These are phyloP conservation scores for Procavia capensis DNA, from an alignment of 2,113 vertebrate species.

Conservation along the genomic window DNA sequence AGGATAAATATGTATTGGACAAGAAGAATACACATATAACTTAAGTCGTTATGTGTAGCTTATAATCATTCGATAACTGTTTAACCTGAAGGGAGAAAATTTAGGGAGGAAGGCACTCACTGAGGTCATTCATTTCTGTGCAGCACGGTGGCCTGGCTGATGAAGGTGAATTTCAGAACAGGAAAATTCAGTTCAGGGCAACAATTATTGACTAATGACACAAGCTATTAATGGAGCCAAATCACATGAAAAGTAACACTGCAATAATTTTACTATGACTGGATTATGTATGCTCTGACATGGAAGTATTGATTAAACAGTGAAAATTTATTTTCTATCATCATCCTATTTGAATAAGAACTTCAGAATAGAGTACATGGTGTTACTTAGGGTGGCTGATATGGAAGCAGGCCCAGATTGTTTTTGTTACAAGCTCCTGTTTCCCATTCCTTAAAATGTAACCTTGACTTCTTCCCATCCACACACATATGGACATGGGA, in stretches of 20 bases:
- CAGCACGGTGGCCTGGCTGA: not conserved
- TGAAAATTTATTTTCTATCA: constrained; percentile 61
- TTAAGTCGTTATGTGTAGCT: not conserved
- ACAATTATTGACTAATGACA: constrained; percentile 57
- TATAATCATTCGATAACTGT: constrained; percentile 21
- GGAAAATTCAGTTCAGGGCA: constrained; percentile 58
- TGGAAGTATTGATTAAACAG: constrained; percentile 46
- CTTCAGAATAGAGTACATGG: no score
- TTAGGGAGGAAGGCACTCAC: not conserved
- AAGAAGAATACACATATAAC: not conserved
- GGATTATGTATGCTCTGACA: constrained; percentile 53
- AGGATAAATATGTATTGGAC: not conserved
- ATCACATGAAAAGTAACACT: constrained; percentile 40
- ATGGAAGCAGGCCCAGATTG: no score
- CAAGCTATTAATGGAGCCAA: constrained; percentile 59
- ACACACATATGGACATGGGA: no score
- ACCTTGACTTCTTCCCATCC: no score
- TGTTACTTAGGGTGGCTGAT: no score
- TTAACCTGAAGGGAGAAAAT: not conserved
- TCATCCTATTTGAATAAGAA: not conserved
- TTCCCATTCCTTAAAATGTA: no score
- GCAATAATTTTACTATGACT: constrained; percentile 59
- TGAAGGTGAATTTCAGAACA: constrained; percentile 56
- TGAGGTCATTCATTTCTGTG: constrained; percentile 7
- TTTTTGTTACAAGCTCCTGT: no score